Conservation (phyloP, 2,113 vertebrate genomes). For the Lophius piscatorius region DNA sequence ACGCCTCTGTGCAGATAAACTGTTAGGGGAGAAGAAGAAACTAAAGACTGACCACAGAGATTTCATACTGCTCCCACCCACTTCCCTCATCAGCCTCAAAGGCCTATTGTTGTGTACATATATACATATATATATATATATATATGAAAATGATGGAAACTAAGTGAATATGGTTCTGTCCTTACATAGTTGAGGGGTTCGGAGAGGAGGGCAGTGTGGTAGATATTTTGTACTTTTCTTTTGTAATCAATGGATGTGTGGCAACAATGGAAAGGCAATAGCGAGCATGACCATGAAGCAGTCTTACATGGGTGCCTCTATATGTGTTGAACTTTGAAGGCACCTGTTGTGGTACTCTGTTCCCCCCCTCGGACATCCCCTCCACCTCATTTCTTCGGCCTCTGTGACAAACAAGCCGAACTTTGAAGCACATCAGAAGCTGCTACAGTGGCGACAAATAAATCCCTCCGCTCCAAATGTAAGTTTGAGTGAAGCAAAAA, state of each 20-base stretch:
- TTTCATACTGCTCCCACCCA: conserved; percentile 32
- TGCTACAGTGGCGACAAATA: conserved; percentile 59
- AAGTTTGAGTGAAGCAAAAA: conserved; percentile 56
- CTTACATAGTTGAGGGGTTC: conserved; percentile 55
- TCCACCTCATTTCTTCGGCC: conserved; percentile 22
- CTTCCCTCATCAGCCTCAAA: conserved; percentile 55
- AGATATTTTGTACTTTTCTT: conserved; percentile 78
- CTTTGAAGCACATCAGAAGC: conserved; percentile 69
- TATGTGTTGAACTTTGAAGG: conserved; percentile 45
- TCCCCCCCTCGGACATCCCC: conserved; percentile 9
- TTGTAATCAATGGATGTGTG: conserved; percentile 65
- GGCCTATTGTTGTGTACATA: conserved; percentile 69
- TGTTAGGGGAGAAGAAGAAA: conserved; percentile 46
- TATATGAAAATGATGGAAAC: conserved; percentile 68
- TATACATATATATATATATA: conserved; percentile 76
- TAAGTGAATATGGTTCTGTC: conserved; percentile 69
- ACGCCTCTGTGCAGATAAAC: conserved; percentile 60
- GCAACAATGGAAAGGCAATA: conserved; percentile 66
- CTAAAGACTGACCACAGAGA: conserved; percentile 45
- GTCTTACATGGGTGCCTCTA: conserved; percentile 59
- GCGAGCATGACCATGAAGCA: conserved; percentile 70
- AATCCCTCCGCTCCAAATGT: conserved; percentile 42
- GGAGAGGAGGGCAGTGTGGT: conserved; percentile 52
- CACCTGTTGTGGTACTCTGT: conserved; percentile 60
- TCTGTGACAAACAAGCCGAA: conserved; percentile 44